phyloP scores from a whole-genome alignment of 1,140 invertebrate genomes.

The Camponotus floridanus region DNA sequence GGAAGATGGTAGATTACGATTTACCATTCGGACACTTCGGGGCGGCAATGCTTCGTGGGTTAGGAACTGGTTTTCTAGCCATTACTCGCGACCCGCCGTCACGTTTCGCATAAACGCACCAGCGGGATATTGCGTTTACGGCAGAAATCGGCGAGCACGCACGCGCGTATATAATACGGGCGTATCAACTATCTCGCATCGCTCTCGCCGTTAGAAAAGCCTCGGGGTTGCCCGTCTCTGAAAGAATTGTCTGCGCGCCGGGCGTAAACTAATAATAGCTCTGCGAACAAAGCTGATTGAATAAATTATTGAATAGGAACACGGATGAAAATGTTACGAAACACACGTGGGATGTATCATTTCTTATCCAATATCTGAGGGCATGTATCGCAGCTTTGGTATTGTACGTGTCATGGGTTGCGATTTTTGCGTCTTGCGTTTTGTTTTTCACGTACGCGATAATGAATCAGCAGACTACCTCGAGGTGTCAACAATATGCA shows the following conservation, averaged over 20 bases:
- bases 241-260: background rate
- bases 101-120: slow-evolving; percentile 74
- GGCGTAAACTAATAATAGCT: slow-evolving; percentile 32
- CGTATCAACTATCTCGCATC: slow-evolving; percentile 27
- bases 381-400: background rate
- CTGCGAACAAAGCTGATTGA: slow-evolving; percentile 19
- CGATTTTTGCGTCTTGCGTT: background rate
- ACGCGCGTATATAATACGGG: slow-evolving; percentile 30
- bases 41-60: slow-evolving; percentile 62
- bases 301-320: slow-evolving; percentile 28
- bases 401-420: background rate
- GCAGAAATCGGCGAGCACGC: slow-evolving; percentile 61
- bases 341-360: background rate
- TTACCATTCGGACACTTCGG: slow-evolving; percentile 55
- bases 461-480: background rate
- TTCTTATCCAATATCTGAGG: background rate
- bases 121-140: slow-evolving; percentile 73
- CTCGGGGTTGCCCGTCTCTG: background rate
- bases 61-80: slow-evolving; percentile 78
- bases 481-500: background rate
- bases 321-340: background rate
- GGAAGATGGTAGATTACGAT: slow-evolving; percentile 62
- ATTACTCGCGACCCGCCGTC: slow-evolving; percentile 71
- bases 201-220: slow-evolving; percentile 12
- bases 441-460: background rate